Evolutionary conservation across 2,797 vertebrate genomes (phyloP).

Genomic region (Paedocypris micromegethes): DNA sequence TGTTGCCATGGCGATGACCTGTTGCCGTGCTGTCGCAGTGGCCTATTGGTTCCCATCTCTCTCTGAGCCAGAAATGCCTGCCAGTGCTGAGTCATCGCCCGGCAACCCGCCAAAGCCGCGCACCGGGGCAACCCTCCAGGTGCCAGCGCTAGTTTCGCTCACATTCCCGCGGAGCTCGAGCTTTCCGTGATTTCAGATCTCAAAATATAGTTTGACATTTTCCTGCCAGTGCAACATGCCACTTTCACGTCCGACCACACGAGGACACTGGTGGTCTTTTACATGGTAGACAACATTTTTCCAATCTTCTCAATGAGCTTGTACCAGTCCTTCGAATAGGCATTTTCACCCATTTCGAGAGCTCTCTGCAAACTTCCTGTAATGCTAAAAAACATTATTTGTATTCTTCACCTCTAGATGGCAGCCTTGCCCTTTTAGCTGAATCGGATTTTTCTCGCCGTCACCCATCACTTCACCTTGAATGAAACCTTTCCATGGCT

Average conservation of each 20-base stretch:
- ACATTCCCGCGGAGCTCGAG: too few relatives aligned
- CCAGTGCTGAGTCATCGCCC: constrained; percentile 49
- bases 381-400: neutral
- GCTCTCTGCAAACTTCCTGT: neutral
- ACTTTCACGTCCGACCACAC: neutral
- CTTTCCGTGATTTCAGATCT: too few relatives aligned
- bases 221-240: neutral
- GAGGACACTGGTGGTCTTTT: neutral
- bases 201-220: constrained; percentile 3
- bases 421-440: neutral
- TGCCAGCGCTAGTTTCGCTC: neutral
- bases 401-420: neutral
- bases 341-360: neutral
- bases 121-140: neutral
- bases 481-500: too few relatives aligned
- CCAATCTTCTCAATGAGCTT: too few relatives aligned
- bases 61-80: constrained; percentile 48
- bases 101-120: constrained; percentile 28
- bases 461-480: too few relatives aligned
- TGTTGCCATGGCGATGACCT: constrained; percentile 36
- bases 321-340: too few relatives aligned
- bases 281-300: too few relatives aligned
- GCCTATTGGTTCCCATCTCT: constrained; percentile 25
- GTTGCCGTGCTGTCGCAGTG: constrained; percentile 17
- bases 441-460: neutral